Percentiles rank a stretch among this genome's conserved stretches.
These are phyloP conservation scores for Bufo gargarizans DNA, from an alignment of 2,113 vertebrate genomes.

Conservation along the genomic window DNA sequence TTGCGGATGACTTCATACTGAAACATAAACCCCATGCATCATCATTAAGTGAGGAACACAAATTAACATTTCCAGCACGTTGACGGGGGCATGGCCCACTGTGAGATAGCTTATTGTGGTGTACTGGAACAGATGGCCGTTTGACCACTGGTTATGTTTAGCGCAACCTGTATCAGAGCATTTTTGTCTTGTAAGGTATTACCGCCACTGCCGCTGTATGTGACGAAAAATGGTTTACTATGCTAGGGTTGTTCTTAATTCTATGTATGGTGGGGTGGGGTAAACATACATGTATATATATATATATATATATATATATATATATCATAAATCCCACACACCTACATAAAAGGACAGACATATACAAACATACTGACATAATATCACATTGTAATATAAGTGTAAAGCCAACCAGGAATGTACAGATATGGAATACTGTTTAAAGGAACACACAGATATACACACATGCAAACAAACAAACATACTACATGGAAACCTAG, in stretches of 20 bases:
- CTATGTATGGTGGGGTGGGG: too few relatives aligned
- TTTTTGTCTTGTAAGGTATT: not conserved
- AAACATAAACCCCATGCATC: constrained; percentile 82
- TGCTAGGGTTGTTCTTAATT: too few relatives aligned
- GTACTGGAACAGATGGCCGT: constrained; percentile 12
- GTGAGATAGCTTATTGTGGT: constrained; percentile 40
- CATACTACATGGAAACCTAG: not conserved
- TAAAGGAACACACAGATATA: not conserved
- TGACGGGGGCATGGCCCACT: constrained; percentile 62
- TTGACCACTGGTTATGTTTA: not conserved
- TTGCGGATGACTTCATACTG: constrained; percentile 81
- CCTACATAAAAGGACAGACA: not conserved
- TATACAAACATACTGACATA: not conserved
- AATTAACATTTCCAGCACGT: constrained; percentile 65
- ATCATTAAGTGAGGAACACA: constrained; percentile 74
- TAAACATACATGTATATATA: too few relatives aligned
- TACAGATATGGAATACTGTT: not conserved
- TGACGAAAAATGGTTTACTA: too few relatives aligned
- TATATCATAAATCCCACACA: not conserved
- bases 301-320: too few relatives aligned
- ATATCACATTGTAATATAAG: not conserved
- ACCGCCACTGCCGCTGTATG: too few relatives aligned
- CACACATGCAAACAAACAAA: not conserved
- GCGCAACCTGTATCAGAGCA: not conserved
- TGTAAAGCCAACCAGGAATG: not conserved